A percentile compares a stretch with the other conserved stretches of the same genome.
Evolutionary conservation across 2,888 invertebrate genomes (phyloP).

Genomic region (Herminia tarsipennalis): DNA sequence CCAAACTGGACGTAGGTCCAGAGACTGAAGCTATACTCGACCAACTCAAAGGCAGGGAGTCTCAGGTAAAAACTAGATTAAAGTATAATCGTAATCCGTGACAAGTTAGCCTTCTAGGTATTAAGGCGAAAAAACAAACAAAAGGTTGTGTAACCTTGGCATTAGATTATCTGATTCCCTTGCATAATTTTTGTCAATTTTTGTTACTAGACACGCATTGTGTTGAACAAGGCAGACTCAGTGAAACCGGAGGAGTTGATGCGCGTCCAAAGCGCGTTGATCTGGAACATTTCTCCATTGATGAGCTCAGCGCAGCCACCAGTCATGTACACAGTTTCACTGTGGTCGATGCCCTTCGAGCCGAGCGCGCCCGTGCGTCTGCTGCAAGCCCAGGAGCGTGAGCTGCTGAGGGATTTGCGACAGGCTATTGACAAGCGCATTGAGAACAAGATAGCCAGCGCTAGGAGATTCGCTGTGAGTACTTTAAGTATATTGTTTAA

Average conservation of each 20-base stretch:
- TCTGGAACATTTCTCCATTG: slow-evolving; percentile 98
- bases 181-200: too few relatives aligned
- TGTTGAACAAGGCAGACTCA: slow-evolving; percentile 97
- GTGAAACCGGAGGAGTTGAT: slow-evolving; percentile 96
- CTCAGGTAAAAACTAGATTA: slow-evolving; percentile 86
- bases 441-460: slow-evolving; percentile 97
- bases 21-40: slow-evolving; percentile 98
- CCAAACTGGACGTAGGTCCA: slow-evolving; percentile 97
- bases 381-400: slow-evolving; percentile 95
- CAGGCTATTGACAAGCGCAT: slow-evolving; percentile 95
- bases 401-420: slow-evolving; percentile 94
- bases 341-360: slow-evolving; percentile 95
- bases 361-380: slow-evolving; percentile 92
- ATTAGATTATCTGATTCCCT: too few relatives aligned
- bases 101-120: too few relatives aligned
- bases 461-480: slow-evolving; percentile 97
- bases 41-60: slow-evolving; percentile 96
- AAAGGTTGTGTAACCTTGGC: too few relatives aligned
- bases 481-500: background rate
- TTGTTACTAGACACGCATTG: slow-evolving; percentile 96
- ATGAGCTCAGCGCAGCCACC: slow-evolving; percentile 98
- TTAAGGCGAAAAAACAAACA: too few relatives aligned
- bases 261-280: slow-evolving; percentile 96
- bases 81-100: too few relatives aligned
- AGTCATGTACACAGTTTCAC: slow-evolving; percentile 94